phyloP scores from a whole-genome alignment of 2,888 invertebrate species.

The Ormia ochracea region DNA sequence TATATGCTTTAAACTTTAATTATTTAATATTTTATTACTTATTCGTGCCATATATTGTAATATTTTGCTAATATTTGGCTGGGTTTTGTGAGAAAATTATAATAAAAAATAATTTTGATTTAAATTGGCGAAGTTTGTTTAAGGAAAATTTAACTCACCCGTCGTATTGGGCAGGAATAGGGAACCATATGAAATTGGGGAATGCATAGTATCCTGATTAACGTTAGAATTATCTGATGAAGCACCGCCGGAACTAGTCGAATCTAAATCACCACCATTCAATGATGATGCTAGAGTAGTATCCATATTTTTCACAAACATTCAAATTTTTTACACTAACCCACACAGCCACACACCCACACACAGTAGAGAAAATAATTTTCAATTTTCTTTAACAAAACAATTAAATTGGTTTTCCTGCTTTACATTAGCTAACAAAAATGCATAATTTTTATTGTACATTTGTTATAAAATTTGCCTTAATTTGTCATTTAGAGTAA shows the following conservation, averaged over 20 bases:
- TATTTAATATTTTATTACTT: too few relatives aligned
- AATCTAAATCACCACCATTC: conserved; percentile 75
- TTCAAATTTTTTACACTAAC: conserved; percentile 56
- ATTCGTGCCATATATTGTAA: too few relatives aligned
- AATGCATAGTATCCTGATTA: conserved; percentile 74
- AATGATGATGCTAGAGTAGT: conserved; percentile 72
- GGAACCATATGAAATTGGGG: conserved; percentile 73
- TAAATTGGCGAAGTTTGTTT: background rate
- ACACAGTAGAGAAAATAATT: background rate
- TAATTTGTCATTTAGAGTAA: background rate
- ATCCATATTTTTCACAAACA: conserved; percentile 76
- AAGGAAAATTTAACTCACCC: conserved; percentile 65
- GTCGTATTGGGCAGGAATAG: conserved; percentile 75
- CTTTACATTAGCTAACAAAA: background rate
- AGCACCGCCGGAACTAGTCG: conserved; percentile 76
- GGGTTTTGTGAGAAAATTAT: too few relatives aligned
- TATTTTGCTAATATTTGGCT: too few relatives aligned
- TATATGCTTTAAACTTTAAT: too few relatives aligned
- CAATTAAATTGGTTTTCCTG: background rate
- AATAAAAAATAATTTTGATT: too few relatives aligned
- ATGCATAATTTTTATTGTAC: background rate
- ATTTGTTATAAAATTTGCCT: background rate
- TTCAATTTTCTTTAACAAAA: background rate
- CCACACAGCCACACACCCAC: background rate
- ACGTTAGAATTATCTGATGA: conserved; percentile 74